Evolutionary conservation across 2,888 invertebrate genomes (phyloP).

Genomic region (Caenorhabditis uteleia): DNA sequence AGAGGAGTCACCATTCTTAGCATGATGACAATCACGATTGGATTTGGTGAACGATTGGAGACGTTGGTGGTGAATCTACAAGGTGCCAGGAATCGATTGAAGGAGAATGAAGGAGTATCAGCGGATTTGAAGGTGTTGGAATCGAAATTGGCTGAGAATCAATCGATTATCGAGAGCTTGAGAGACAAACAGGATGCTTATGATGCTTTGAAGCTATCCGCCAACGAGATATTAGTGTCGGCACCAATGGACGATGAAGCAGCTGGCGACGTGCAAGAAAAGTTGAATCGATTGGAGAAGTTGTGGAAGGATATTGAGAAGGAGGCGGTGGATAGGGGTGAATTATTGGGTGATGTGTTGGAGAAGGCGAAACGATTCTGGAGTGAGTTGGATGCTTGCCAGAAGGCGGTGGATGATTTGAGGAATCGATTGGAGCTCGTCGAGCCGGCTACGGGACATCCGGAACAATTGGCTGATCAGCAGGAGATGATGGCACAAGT

Average conservation of each 20-base stretch:
- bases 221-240: slow-evolving; percentile 73
- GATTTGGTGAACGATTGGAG: slow-evolving; percentile 94
- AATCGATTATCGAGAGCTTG: slow-evolving; percentile 42
- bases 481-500: slow-evolving; percentile 71
- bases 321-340: slow-evolving; percentile 80
- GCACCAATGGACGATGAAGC: slow-evolving; percentile 50
- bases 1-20: slow-evolving; percentile 90
- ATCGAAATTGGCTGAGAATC: slow-evolving; percentile 92
- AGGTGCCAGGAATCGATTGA: slow-evolving; percentile 76
- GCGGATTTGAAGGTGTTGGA: slow-evolving; percentile 92
- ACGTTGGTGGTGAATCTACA: slow-evolving; percentile 88
- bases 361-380: slow-evolving; percentile 92
- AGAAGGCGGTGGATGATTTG: slow-evolving; percentile 83
- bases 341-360: slow-evolving; percentile 84
- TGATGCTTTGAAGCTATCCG: slow-evolving; percentile 84
- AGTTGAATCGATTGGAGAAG: slow-evolving; percentile 86
- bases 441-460: slow-evolving; percentile 54
- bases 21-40: slow-evolving; percentile 78
- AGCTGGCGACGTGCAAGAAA: slow-evolving; percentile 82
- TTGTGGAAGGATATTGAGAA: slow-evolving; percentile 93
- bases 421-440: slow-evolving; percentile 82
- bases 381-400: slow-evolving; percentile 88
- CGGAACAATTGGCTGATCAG: slow-evolving; percentile 49
- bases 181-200: slow-evolving; percentile 43
- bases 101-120: slow-evolving; percentile 89